Percentiles rank a stretch among this genome's conserved stretches.
Conservation (phyloP, 1,140 invertebrate genomes). For the Eufriesea mexicana region DNA sequence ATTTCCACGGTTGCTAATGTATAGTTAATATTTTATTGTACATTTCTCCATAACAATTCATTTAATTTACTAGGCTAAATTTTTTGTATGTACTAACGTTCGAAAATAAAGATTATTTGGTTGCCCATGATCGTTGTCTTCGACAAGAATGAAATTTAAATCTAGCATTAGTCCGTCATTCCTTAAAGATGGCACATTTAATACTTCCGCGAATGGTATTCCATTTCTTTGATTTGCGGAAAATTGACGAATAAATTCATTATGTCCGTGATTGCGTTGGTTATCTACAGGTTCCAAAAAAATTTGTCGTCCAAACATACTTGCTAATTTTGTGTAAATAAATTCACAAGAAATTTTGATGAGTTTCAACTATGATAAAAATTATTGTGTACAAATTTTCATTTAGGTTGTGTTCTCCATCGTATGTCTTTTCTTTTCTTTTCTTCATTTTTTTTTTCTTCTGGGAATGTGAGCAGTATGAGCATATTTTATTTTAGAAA, state of each 20-base stretch:
- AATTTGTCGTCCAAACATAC: constrained; percentile 51
- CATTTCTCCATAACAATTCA: neutral
- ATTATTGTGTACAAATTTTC: neutral
- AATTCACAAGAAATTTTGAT: constrained; percentile 45
- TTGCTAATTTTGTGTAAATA: constrained; percentile 28
- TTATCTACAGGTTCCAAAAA: constrained; percentile 31
- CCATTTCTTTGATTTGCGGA: neutral
- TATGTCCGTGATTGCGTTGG: constrained; percentile 22
- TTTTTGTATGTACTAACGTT: constrained; percentile 16
- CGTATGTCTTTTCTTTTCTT: constrained; percentile 4
- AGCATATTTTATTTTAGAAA: neutral
- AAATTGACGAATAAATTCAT: constrained; percentile 41
- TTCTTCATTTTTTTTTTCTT: neutral
- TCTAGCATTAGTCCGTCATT: constrained; percentile 39
- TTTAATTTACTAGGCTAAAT: neutral
- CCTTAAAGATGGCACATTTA: constrained; percentile 27
- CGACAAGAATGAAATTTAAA: constrained; percentile 48
- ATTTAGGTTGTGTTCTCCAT: constrained; percentile 35
- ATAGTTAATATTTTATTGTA: neutral
- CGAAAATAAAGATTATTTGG: neutral
- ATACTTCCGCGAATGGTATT: constrained; percentile 9
- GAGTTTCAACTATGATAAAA: neutral
- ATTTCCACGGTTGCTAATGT: neutral
- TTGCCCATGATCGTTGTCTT: constrained; percentile 1
- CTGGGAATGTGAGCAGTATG: neutral